Base-by-base conservation (phyloP, 2,888 invertebrate genomes). In the Eupithecia inturbata region DNA sequence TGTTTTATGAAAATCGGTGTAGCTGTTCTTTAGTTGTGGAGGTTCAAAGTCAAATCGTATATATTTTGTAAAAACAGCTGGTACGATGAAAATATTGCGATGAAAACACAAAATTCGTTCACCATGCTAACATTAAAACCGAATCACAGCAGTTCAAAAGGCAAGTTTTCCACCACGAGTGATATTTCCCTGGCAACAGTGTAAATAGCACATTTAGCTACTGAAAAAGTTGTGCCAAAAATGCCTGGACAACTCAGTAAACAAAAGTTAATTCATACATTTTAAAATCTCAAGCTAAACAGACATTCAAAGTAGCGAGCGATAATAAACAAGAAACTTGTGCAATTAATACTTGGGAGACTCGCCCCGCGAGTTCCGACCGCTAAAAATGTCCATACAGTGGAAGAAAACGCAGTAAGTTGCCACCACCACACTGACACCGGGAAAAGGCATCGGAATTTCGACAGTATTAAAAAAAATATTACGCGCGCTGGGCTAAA, bases 341-440 rank as follows among this genome's bases (percentile, higher is more conserved):
- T 36, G 67, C 72, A 75, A 75, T 75, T 75, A 75, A 75, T 75
- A 75, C 72, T 72, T 75, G 71, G 45, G 36, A 49, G 28, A 69
- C 41, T 75, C 41, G 12, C 22, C 28, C 67, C 26, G 22, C 60
- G 33, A 70, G 53, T 70, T 73, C 36, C 31, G 49, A 69, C 67
- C 60, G 67, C 70, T 41, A 62, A 57, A 71, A 73, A 70, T 26
- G 22, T 39, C 16, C 31, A 3, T 63, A 68, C 63, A 70, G 73
- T 57, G 33, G 12, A 39, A 66, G 1, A 26, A 53, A 62, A 28
- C 12, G 63, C 16, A 68, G 68, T 31, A 73, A n/a, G 26, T n/a
- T n/a, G n/a, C n/a, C n/a, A n/a, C n/a, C n/a, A n/a, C n/a, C n/a
- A n/a, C n/a, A n/a, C n/a, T n/a, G n/a, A n/a, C n/a, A n/a, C n/a